A percentile compares a stretch with the other conserved stretches of the same genome.
Conservation (phyloP, 2,113 vertebrate species). For the Suricata suricatta region DNA sequence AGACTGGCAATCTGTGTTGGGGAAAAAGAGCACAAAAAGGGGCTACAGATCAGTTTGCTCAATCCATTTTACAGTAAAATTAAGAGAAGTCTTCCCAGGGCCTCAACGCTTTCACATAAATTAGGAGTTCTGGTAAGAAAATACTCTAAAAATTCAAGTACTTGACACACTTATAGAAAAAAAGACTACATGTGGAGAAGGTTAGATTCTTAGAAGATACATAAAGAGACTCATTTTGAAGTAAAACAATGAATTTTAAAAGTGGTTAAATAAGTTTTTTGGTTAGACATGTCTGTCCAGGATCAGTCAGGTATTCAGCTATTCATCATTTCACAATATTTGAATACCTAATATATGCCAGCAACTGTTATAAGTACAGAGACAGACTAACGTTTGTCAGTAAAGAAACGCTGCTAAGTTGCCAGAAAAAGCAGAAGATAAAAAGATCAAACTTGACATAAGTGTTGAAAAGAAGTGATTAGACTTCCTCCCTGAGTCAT, state of each 20-base stretch:
- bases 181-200: not conserved
- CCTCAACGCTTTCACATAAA: not conserved
- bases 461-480: not conserved
- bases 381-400: not conserved
- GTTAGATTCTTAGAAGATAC: not conserved
- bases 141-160: slow-evolving; percentile 10
- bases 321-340: not conserved
- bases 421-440: not conserved
- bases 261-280: not conserved
- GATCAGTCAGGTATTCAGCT: not conserved
- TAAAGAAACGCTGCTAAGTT: not conserved
- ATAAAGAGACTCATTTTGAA: not conserved
- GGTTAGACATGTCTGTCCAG: not conserved
- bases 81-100: not conserved
- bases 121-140: slow-evolving; percentile 23
- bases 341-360: not conserved
- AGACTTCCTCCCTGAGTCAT: not conserved
- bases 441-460: not conserved
- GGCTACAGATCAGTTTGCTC: not conserved
- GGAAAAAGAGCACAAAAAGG: not conserved
- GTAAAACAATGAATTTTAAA: slow-evolving; percentile 33
- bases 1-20: not conserved
- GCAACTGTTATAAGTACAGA: not conserved
- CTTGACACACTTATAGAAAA: not conserved
- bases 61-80: not conserved